phyloP scores from a whole-genome alignment of 1,140 invertebrate genomes.

The Ceratina calcarata region DNA sequence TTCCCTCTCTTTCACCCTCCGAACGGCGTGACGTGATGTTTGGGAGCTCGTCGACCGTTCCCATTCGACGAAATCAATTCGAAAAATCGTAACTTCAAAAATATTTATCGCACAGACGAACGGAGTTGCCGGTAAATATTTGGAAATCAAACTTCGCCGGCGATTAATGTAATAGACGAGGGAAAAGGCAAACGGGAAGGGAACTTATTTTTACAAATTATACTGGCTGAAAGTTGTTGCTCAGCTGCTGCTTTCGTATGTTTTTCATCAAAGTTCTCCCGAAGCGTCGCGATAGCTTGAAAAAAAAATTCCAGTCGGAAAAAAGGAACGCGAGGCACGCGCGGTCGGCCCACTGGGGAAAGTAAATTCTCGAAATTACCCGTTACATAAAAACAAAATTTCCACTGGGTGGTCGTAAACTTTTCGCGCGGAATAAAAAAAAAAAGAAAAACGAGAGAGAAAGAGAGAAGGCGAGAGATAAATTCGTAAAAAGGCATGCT shows the following conservation, averaged over 20 bases:
- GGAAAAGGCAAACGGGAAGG: not conserved
- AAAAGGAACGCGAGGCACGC: not conserved
- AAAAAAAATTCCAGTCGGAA: not conserved
- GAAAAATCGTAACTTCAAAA: slow-evolving; percentile 1
- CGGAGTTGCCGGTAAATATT: slow-evolving; percentile 11
- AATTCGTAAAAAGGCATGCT: slow-evolving; percentile 35
- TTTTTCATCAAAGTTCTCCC: slow-evolving; percentile 1
- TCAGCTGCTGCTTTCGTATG: too few species aligned
- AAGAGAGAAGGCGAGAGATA: slow-evolving; percentile 4
- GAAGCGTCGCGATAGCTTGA: not conserved
- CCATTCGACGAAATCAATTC: slow-evolving; percentile 21
- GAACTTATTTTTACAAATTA: not conserved
- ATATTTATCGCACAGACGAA: not conserved
- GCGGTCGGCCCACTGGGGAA: slow-evolving; percentile 21
- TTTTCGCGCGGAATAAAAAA: not conserved
- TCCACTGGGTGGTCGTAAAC: slow-evolving; percentile 19
- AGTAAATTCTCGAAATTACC: slow-evolving; percentile 48
- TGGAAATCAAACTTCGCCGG: not conserved
- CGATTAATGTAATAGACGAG: too few species aligned
- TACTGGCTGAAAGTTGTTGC: not conserved
- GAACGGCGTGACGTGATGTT: not conserved
- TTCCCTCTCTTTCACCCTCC: too few species aligned
- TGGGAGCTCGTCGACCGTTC: slow-evolving; percentile 21
- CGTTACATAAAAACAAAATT: slow-evolving; percentile 45
- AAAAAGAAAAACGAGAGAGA: not conserved